Percentiles rank a stretch among this genome's conserved stretches.
Conservation (phyloP, 2,113 vertebrate species). For the Brachirus orientalis region DNA sequence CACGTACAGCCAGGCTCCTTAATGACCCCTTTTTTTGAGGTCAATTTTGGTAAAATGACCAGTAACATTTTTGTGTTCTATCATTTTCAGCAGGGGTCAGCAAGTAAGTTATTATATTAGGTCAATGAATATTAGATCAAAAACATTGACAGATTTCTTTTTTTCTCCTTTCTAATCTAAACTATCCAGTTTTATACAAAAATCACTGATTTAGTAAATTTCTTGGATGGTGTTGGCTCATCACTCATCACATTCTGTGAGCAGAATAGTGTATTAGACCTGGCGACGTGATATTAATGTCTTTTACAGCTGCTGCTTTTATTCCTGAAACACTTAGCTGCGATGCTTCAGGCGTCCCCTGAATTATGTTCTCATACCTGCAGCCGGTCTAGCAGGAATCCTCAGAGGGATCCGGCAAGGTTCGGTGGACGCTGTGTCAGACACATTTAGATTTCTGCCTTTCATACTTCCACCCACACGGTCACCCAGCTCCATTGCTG, state of each 20-base stretch:
- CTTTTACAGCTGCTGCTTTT: slow-evolving; percentile 37
- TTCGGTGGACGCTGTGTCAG: slow-evolving; percentile 76
- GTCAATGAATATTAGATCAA: too few species aligned
- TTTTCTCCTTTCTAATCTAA: too few species aligned
- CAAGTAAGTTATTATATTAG: too few species aligned
- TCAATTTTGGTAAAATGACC: slow-evolving; percentile 18
- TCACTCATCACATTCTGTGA: slow-evolving; percentile 11
- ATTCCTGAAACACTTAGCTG: slow-evolving; percentile 50
- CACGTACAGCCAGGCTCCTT: too few species aligned
- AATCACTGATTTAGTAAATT: too few species aligned
- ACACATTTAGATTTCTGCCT: slow-evolving; percentile 83
- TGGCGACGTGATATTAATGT: slow-evolving; percentile 39
- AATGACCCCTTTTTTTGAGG: too few species aligned
- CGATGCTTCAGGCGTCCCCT: slow-evolving; percentile 40
- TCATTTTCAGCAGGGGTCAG: too few species aligned
- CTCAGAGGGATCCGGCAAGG: slow-evolving; percentile 67
- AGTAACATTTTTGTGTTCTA: too few species aligned
- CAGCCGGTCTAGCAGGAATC: slow-evolving; percentile 67
- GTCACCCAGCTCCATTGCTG: slow-evolving; percentile 73
- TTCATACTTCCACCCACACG: slow-evolving; percentile 81
- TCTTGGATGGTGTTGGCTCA: too few species aligned
- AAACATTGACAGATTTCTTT: too few species aligned
- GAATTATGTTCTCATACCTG: slow-evolving; percentile 63
- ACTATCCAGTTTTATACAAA: too few species aligned
- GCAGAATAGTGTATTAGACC: slow-evolving; percentile 30